Evolutionary conservation across 2,888 invertebrate species (phyloP), one percentile per base, ranked within the genome.

Genomic region (Kuschelorhynchus macadamiae): DNA sequence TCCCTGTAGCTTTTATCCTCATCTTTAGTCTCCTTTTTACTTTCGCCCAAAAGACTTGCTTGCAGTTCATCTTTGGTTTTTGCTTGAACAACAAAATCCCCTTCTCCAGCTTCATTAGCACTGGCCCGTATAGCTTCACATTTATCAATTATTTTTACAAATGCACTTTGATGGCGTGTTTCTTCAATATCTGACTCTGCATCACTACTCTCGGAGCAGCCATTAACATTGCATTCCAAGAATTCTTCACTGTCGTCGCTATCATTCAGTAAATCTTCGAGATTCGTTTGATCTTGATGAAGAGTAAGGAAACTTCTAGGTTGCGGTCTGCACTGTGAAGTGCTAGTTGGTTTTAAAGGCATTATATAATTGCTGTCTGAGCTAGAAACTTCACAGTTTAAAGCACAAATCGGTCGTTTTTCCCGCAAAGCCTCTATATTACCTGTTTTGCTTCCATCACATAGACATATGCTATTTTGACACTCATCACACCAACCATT

Each of bases 1-100:
- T 83, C 80, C n/a, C 76, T 73, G 41, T 81, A 79, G n/a, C 74
- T 74, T 14, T 16, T 49, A 33, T 73, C 74, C 50, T 61, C 60
- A 61, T 63, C 63, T 21, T 55, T 62, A n/a, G 71, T 66, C 17
- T 36, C 21, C n/a, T 70, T 56, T 32, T 57, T 57, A 2, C 16
- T 30, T 1, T 44, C 36, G n/a, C 44, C 33, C 7, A 44, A 50
- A 2, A 72, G 42, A 41, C 55, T 50, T 18, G 63, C 67, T 47
- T 61, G 67, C 11, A 75, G 44, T 57, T 76, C 75, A 36, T 75
- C 74, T 32, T 62, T 71, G 16, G 72, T 71, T 53, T 71, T 74
- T 0, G 59, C 71, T 46, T 67, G 44, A 8, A 55, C 46, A 8
- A 42, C 60, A 33, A 69, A 62, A 44, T 72, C 71, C n/a, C 71